Conservation (phyloP, 2,888 invertebrate genomes). For the Acronicta psi region DNA sequence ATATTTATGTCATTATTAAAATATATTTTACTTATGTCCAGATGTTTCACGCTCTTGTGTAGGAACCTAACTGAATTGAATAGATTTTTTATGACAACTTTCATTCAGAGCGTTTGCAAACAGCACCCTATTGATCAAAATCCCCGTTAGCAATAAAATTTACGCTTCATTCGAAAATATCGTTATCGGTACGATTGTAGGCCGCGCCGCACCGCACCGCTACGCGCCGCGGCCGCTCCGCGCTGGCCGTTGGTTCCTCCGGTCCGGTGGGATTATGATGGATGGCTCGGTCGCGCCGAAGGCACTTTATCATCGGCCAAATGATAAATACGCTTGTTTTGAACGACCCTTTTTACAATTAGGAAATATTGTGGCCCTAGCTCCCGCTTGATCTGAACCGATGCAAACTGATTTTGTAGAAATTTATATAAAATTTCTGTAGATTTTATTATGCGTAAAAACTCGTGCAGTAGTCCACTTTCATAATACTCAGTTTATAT, state of each 20-base stretch:
- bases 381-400: slow-evolving; percentile 1
- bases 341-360: slow-evolving; percentile 29
- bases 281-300: slow-evolving; percentile 52
- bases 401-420: neutral
- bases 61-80: no score
- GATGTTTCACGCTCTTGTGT: no score
- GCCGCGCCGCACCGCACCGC: neutral
- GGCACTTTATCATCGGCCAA: slow-evolving; percentile 56
- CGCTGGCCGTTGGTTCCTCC: neutral
- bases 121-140: slow-evolving; percentile 10
- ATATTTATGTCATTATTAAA: no score
- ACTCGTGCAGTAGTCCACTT: neutral
- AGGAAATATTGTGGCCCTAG: slow-evolving; percentile 7
- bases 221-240: neutral
- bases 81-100: neutral
- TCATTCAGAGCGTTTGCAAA: neutral
- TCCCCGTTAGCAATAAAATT: slow-evolving; percentile 14
- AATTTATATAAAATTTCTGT: slow-evolving; percentile 1
- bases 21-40: no score
- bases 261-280: slow-evolving; percentile 52
- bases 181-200: slow-evolving; percentile 13
- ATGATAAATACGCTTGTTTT: slow-evolving; percentile 58
- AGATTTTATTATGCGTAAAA: neutral
- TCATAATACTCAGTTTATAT: no score
- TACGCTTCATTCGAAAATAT: slow-evolving; percentile 30